Evolutionary conservation across 1,140 invertebrate species (phyloP).

Genomic region (Lasioglossum albipes): DNA sequence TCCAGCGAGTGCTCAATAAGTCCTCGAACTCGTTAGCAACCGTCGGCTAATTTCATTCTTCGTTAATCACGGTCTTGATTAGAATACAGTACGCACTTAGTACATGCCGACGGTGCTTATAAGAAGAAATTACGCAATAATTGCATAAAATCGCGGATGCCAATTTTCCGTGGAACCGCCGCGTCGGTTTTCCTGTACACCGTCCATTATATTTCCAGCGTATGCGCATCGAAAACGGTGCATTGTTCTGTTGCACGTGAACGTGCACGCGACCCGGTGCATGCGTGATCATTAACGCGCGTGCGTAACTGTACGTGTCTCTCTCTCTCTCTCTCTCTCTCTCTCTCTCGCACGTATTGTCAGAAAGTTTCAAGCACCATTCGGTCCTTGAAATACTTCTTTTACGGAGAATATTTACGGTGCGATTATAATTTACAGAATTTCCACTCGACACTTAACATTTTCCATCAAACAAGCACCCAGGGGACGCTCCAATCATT

Average conservation of each 20-base stretch:
- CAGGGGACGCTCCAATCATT: no score
- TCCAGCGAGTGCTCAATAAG: neutral
- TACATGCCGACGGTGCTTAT: neutral
- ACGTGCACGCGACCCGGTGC: conserved; percentile 28
- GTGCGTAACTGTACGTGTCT: conserved; percentile 11
- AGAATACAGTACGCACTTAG: neutral
- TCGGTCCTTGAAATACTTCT: neutral
- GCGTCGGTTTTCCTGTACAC: neutral
- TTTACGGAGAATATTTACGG: neutral
- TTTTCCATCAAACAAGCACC: neutral
- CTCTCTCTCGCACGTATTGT: neutral
- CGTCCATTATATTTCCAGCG: conserved; percentile 6
- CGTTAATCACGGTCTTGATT: conserved; percentile 8
- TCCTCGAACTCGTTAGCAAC: neutral
- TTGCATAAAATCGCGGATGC: conserved; percentile 1
- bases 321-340: neutral
- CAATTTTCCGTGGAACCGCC: neutral
- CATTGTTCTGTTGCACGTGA: conserved; percentile 27
- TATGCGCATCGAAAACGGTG: conserved; percentile 15
- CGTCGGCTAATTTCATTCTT: conserved; percentile 3
- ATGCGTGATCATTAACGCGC: conserved; percentile 12
- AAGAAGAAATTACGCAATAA: conserved; percentile 1
- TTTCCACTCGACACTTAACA: neutral
- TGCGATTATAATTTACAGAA: neutral
- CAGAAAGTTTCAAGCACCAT: neutral